Evolutionary conservation across 2,113 vertebrate species (phyloP), one percentile per base, ranked within the genome.

Genomic region (Dascyllus trimaculatus): DNA sequence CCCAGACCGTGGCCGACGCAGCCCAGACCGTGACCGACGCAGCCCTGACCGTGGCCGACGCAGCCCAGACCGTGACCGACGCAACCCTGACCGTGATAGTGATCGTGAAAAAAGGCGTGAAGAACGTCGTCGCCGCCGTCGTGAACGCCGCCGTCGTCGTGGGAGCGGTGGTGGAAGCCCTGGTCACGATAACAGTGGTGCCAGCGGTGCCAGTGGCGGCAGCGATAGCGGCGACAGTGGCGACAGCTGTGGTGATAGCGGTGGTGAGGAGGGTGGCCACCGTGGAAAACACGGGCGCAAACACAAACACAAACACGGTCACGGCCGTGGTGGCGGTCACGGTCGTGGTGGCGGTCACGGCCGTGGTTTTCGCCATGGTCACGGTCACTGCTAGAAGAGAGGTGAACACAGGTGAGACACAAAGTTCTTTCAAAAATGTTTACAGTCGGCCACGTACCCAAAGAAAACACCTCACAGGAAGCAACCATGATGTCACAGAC

Each of bases 361-460:
- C 5, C 61, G 14, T 15, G 63, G 25, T n/a, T 21, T 24, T 0
- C 22, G 19, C 1, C 53, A 21, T 2, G 65, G 75, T 0, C 57
- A 1, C 0, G 68, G 72, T 0, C 54, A 1, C 0, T 40, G 14
- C 38, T 48, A 43, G 2, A 78, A 67, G 61, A 65, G 10, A 26
- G 40, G 26, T 59, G 29, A 61, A 43, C 11, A 4, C 38, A 71
- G 71, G 77, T 74, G 18, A 60, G 25, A 51, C 3, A 1, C 64
- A 52, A 67, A 17, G 29, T 24, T 53, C 22, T 13, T n/a, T 46
- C n/a, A 9, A n/a, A 18, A 5, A 19, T 49, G 18, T 46, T 46
- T 46, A 46, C 13, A 46, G 2, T 11, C 2, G 43, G n/a, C n/a
- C n/a, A n/a, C n/a, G n/a, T n/a, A n/a, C n/a, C n/a, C n/a, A n/a